A percentile compares a stretch with the other conserved stretches of the same genome.
Evolutionary conservation across 1,140 invertebrate genomes (phyloP).

Genomic region (Watersipora subatra): DNA sequence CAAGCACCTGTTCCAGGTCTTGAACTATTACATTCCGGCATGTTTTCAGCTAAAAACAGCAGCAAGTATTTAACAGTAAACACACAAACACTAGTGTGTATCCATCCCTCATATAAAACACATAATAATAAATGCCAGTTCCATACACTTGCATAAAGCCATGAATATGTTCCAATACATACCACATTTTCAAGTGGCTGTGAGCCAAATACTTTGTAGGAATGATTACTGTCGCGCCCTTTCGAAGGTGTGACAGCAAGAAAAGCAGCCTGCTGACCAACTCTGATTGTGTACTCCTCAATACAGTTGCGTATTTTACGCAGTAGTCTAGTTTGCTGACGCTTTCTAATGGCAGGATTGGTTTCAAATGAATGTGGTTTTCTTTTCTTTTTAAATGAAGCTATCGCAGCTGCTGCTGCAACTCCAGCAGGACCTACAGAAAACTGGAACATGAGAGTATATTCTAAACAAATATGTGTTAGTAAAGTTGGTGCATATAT

Average conservation of each 20-base stretch:
- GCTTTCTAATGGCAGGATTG: slow-evolving; percentile 86
- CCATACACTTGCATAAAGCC: no score
- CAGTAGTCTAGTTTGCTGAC: slow-evolving; percentile 84
- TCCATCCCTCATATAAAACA: no score
- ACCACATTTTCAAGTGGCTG: slow-evolving; percentile 90
- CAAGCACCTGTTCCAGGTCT: slow-evolving; percentile 77
- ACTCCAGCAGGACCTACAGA: slow-evolving; percentile 78
- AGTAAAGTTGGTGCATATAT: background rate
- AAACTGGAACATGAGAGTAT: background rate
- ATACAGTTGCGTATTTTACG: slow-evolving; percentile 67
- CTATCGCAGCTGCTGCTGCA: slow-evolving; percentile 88
- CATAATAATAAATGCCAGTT: no score
- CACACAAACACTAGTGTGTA: background rate
- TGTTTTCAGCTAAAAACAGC: slow-evolving; percentile 54
- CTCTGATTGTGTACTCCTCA: slow-evolving; percentile 88
- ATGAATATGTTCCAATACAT: no score
- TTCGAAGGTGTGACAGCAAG: slow-evolving; percentile 92
- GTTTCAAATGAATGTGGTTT: slow-evolving; percentile 92
- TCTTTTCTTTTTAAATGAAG: slow-evolving; percentile 86
- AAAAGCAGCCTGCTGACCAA: slow-evolving; percentile 93
- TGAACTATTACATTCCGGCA: slow-evolving; percentile 80
- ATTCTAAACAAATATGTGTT: background rate
- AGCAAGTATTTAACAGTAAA: slow-evolving; percentile 9
- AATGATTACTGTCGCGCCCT: slow-evolving; percentile 51
- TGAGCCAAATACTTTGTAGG: slow-evolving; percentile 78